phyloP scores from a whole-genome alignment of 2,113 vertebrate species.

The Apus apus region DNA sequence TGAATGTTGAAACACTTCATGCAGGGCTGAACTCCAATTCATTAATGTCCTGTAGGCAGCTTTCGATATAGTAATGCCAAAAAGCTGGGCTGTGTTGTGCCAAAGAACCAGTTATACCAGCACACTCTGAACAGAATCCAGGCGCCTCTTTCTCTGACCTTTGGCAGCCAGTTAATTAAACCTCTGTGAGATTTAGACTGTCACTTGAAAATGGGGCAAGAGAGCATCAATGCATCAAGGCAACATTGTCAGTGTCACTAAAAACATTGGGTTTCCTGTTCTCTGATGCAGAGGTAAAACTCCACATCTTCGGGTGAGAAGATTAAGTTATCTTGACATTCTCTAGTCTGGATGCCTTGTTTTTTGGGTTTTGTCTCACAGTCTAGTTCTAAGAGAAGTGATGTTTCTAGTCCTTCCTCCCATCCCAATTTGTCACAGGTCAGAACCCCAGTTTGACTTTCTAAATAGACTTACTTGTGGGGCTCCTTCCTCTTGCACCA shows the following conservation, averaged over 20 bases:
- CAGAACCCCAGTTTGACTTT: not conserved
- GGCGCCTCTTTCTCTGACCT: not conserved
- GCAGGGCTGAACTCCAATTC: not conserved
- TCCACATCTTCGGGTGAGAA: not conserved
- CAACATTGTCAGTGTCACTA: accelerated
- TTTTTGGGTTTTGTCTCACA: not conserved
- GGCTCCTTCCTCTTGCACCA: not conserved
- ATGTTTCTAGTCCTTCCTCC: not conserved
- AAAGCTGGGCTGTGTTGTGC: not conserved
- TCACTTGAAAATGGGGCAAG: not conserved
- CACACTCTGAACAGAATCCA: not conserved
- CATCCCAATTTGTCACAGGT: not conserved
- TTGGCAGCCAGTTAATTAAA: not conserved
- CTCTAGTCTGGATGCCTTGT: not conserved
- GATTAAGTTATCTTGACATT: too few relatives aligned
- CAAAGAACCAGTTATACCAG: not conserved
- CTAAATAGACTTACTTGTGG: not conserved
- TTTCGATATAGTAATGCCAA: not conserved
- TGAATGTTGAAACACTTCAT: not conserved
- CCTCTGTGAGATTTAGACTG: not conserved
- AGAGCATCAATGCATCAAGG: too few relatives aligned
- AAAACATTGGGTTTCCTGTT: not conserved
- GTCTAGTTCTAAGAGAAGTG: not conserved
- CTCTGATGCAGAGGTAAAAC: accelerated
- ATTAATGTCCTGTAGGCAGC: not conserved